Conservation (phyloP, 2,888 invertebrate species). For the Uropetala carovei region DNA sequence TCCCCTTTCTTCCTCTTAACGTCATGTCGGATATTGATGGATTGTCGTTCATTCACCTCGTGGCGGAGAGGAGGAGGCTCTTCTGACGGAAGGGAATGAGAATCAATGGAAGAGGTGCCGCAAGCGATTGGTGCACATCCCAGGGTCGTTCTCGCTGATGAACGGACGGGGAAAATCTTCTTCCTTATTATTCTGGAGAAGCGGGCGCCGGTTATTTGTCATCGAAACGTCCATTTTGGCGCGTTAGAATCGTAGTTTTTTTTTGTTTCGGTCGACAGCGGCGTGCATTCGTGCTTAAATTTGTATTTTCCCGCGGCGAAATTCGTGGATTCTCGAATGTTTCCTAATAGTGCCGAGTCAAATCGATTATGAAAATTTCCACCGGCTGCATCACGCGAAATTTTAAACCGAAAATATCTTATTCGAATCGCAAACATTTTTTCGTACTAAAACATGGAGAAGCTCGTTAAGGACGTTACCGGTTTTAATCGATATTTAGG, state of each 20-base stretch:
- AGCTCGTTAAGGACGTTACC: too few species aligned
- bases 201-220: neutral
- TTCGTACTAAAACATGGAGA: too few species aligned
- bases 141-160: neutral
- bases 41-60: conserved; percentile 14
- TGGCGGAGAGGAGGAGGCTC: neutral
- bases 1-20: neutral
- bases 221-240: neutral
- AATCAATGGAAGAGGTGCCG: neutral
- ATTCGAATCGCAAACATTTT: too few species aligned
- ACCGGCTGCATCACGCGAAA: too few species aligned
- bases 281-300: too few species aligned
- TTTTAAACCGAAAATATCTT: too few species aligned
- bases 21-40: neutral
- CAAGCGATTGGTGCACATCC: neutral
- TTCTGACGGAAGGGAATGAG: neutral
- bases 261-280: too few species aligned
- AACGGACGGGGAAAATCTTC: neutral
- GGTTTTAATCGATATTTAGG: too few species aligned
- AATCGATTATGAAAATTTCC: too few species aligned
- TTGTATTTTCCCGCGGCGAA: too few species aligned
- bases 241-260: neutral
- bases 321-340: too few species aligned
- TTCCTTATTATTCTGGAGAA: neutral
- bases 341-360: too few species aligned